These are phyloP conservation scores for Trachelus tabidus DNA, from an alignment of 2,888 invertebrate genomes.

Conservation along the genomic window DNA sequence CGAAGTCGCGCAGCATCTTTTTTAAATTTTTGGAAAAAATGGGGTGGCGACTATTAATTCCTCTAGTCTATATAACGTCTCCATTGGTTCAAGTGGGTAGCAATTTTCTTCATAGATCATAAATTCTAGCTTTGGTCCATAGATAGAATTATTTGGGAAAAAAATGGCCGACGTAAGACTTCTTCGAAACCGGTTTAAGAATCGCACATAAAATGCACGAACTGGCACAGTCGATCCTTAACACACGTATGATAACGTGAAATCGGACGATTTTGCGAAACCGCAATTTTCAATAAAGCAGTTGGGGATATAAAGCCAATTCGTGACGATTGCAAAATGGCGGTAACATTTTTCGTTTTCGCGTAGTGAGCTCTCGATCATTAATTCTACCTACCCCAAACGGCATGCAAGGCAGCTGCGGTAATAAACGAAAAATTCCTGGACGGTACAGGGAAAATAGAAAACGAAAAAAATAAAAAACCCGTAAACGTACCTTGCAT, in stretches of 20 bases:
- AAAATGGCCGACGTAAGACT: neutral
- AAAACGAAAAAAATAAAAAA: too few species aligned
- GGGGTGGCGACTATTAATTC: neutral
- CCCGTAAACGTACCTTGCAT: too few species aligned
- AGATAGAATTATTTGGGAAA: neutral
- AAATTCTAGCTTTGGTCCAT: neutral
- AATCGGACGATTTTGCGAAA: neutral
- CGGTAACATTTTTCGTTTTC: too few species aligned
- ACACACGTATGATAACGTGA: neutral
- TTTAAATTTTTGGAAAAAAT: neutral
- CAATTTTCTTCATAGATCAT: neutral
- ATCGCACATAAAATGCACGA: neutral
- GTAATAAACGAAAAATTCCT: too few species aligned
- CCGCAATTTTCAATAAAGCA: too few species aligned
- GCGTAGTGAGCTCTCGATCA: too few species aligned
- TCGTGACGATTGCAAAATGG: too few species aligned
- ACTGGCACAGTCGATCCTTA: too few species aligned
- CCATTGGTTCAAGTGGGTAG: neutral
- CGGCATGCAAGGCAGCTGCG: too few species aligned
- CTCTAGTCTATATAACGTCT: neutral
- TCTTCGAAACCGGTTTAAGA: neutral
- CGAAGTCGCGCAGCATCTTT: neutral
- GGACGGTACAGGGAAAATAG: too few species aligned
- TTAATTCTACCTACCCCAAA: too few species aligned
- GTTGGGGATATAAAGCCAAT: too few species aligned